Evolutionary conservation across 2,113 vertebrate genomes (phyloP), one percentile per base, ranked within the genome.

Genomic region (Odocoileus virginianus): DNA sequence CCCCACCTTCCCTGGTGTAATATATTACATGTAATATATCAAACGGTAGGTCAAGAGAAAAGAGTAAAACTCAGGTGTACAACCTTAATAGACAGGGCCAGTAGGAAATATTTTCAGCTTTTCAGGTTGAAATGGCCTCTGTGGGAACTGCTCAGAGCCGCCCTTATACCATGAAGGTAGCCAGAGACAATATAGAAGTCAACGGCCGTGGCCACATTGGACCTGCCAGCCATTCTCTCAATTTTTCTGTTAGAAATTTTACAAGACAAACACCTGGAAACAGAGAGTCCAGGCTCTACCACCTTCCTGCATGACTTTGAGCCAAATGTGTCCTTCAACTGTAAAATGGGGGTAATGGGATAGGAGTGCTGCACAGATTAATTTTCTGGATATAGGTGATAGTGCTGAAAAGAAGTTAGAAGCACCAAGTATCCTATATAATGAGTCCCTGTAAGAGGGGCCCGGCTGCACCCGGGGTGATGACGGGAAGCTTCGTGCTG

Each of bases 381-480:
- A 76, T 43, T 40, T 40, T 76, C 71, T 43, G 36, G 36, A 43
- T 40, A 43, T 25, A 43, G 23, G 36, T 76, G 71, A 43, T 14
- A 43, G 36, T 76, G 71, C 36, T 40, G 12, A 43, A 74, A 74
- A 76, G n/a, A 40, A 71, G 67, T 40, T 71, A 36, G 67, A 71
- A 71, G n/a, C 10, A 5, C 19, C 67, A 71, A 40, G n/a, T 19
- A 5, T 40, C n/a, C 67, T 23, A 6, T 40, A 40, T 23, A n/a
- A 23, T 23, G n/a, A 71, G 67, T 71, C 67, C 19, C 67, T 43
- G 3, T 7, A 27, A 43, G 36, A 43, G 71, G 36, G 36, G 36
- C 71, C 23, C 5, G 1, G 71, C 36, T 25, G 71, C 71, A 43
- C 6, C 23, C 0, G 6, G 36, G 71, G 23, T 1, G 1, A 13